phyloP scores from a whole-genome alignment of 2,888 invertebrate species.

The Eulithis prunata region DNA sequence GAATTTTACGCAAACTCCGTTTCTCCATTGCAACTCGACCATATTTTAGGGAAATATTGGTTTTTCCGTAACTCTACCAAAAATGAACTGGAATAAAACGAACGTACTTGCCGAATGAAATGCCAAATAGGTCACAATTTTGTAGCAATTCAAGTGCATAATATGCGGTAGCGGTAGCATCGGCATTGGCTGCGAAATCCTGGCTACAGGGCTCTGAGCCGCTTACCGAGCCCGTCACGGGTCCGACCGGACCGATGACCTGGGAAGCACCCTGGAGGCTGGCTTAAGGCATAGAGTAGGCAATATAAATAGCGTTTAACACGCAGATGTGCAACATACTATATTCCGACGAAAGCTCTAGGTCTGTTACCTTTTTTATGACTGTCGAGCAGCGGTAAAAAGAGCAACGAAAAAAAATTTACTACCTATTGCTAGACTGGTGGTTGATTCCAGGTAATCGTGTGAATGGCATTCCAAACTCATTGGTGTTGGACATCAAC shows the following conservation, averaged over 20 bases:
- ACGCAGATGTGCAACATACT: conserved; percentile 13
- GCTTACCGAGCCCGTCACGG: conserved; percentile 62
- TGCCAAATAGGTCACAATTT: conserved; percentile 24
- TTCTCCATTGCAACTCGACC: neutral
- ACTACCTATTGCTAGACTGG: no score
- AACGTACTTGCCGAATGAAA: conserved; percentile 10
- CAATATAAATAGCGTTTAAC: neutral
- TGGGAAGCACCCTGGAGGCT: conserved; percentile 52
- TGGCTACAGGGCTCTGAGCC: conserved; percentile 55
- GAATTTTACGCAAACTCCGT: no score
- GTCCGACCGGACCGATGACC: conserved; percentile 43
- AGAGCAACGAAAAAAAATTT: no score
- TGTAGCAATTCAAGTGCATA: conserved; percentile 30
- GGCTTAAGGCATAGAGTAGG: conserved; percentile 25
- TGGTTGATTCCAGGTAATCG: neutral
- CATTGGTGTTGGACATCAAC: no score
- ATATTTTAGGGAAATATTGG: neutral
- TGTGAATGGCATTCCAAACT: neutral
- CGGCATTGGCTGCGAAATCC: conserved; percentile 39
- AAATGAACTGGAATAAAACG: conserved; percentile 11
- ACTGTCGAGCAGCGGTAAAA: no score
- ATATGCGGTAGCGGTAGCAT: conserved; percentile 25
- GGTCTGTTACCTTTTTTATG: no score
- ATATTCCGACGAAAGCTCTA: no score
- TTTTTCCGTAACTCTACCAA: conserved; percentile 1